A percentile compares a stretch with the other conserved stretches of the same genome.
Evolutionary conservation across 1,140 invertebrate species (phyloP).

Genomic region (Berghia stephanieae): DNA sequence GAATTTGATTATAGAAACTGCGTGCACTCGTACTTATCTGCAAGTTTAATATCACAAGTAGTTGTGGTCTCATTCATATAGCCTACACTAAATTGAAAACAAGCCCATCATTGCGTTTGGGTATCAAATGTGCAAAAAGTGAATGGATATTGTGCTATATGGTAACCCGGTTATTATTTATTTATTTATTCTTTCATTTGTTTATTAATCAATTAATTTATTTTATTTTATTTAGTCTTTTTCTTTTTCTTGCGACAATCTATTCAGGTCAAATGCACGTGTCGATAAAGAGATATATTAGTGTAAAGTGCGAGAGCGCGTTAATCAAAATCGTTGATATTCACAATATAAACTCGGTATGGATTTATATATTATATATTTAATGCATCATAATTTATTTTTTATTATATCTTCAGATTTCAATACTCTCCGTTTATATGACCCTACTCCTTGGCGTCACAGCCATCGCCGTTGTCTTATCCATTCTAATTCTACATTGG

Average conservation of each 20-base stretch:
- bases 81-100: too few species aligned
- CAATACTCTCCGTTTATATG: conserved; percentile 25
- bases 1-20: too few species aligned
- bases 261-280: neutral
- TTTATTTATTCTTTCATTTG: too few species aligned
- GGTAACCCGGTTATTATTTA: too few species aligned
- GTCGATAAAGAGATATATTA: neutral
- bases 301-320: too few species aligned
- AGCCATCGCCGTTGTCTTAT: conserved; percentile 5
- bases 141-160: neutral
- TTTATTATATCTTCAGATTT: neutral
- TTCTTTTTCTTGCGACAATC: neutral
- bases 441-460: conserved; percentile 1
- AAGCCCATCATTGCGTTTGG: conserved; percentile 39
- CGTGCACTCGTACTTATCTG: too few species aligned
- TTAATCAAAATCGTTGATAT: neutral
- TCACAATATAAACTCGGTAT: too few species aligned
- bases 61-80: too few species aligned
- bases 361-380: neutral
- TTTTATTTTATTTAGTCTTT: too few species aligned
- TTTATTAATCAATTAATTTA: too few species aligned
- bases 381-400: neutral
- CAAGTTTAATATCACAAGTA: too few species aligned
- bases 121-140: neutral
- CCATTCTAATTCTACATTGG: neutral